phyloP scores from a whole-genome alignment of 2,797 vertebrate genomes.

The Semaprochilodus insignis region DNA sequence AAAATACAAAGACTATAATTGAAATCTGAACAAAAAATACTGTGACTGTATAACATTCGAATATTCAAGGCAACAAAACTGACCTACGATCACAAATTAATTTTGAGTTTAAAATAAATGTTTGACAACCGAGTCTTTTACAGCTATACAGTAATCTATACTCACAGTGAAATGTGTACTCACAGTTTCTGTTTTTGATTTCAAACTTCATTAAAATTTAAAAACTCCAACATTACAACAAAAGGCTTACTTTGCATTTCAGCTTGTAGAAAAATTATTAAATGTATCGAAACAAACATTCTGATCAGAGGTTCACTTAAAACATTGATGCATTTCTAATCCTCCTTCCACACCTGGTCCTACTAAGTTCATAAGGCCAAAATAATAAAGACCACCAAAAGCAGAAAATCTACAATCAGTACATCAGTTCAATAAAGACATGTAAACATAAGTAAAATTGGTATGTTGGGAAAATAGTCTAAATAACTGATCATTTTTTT shows the following conservation, averaged over 20 bases:
- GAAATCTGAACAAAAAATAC: background rate
- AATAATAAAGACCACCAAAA: slow-evolving; percentile 4
- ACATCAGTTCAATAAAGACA: background rate
- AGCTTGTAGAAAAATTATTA: slow-evolving; percentile 2
- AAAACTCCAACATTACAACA: background rate
- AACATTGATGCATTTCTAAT: background rate
- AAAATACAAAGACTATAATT: background rate
- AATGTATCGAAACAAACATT: slow-evolving; percentile 12
- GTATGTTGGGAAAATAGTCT: background rate
- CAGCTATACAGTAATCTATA: background rate
- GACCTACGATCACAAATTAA: background rate
- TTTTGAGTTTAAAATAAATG: background rate
- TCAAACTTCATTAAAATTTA: background rate
- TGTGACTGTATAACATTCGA: background rate
- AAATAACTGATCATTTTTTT: background rate
- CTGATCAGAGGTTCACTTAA: slow-evolving; percentile 18
- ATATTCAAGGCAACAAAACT: slow-evolving; percentile 3
- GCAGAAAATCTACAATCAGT: slow-evolving; percentile 10
- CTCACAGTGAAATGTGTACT: slow-evolving; percentile 8
- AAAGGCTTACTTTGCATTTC: background rate
- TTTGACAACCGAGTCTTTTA: background rate
- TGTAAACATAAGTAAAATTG: background rate
- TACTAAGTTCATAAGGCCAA: background rate
- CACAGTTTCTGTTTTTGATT: background rate
- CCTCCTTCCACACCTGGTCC: background rate